Conservation (phyloP, 2,888 invertebrate genomes). For the Gymnocheta viridis region DNA sequence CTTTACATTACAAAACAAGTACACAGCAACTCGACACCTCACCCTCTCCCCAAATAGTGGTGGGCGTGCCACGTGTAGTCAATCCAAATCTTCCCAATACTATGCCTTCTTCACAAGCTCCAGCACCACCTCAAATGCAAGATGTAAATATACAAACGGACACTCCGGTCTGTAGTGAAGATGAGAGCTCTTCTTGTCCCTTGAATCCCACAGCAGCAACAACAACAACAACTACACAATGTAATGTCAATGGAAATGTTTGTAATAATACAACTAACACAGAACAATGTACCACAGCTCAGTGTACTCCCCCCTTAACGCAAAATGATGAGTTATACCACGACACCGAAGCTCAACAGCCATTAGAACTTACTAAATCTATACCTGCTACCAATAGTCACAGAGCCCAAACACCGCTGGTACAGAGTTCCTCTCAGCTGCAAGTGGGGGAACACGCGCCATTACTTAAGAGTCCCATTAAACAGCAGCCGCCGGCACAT, state of each 20-base stretch:
- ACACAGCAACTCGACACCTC: constrained; percentile 44
- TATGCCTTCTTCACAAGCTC: constrained; percentile 47
- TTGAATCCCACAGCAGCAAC: constrained; percentile 54
- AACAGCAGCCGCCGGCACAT: constrained; percentile 19
- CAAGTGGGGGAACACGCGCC: constrained; percentile 24
- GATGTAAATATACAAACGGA: constrained; percentile 94
- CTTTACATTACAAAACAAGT: constrained; percentile 50
- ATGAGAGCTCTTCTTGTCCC: constrained; percentile 75
- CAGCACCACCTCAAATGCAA: constrained; percentile 84
- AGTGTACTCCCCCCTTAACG: constrained; percentile 62
- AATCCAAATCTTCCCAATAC: constrained; percentile 52
- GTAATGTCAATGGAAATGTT: background rate
- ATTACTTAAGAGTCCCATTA: constrained; percentile 33
- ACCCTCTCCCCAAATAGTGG: constrained; percentile 71
- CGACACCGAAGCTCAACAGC: constrained; percentile 72
- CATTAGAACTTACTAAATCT: constrained; percentile 75
- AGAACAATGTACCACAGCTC: constrained; percentile 59
- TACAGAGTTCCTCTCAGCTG: constrained; percentile 34
- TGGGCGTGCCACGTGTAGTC: constrained; percentile 69
- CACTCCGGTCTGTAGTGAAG: constrained; percentile 86
- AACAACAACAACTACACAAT: constrained; percentile 3
- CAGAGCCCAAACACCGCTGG: constrained; percentile 37
- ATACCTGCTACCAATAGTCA: constrained; percentile 50
- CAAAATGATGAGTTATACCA: constrained; percentile 69
- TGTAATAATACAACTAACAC: background rate